Evolutionary conservation across 2,888 invertebrate species (phyloP).

Genomic region (Teleiodes luculella): DNA sequence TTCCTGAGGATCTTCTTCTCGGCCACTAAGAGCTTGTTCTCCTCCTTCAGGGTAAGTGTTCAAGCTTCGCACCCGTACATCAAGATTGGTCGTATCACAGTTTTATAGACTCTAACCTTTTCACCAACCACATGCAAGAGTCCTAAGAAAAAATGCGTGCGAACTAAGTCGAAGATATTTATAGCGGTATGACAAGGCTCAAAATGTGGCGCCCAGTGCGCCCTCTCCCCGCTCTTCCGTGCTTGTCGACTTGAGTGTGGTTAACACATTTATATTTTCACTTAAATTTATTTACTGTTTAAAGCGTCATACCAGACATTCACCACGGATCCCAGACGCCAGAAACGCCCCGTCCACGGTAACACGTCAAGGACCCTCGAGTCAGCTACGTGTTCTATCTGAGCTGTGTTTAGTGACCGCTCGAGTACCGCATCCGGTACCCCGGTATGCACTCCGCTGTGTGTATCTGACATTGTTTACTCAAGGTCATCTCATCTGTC

Average conservation of each 20-base stretch:
- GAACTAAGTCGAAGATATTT: no score
- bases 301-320: no score
- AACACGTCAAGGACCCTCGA: slow-evolving; percentile 57
- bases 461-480: no score
- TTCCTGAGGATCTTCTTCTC: background rate
- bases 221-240: no score
- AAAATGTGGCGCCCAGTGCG: no score
- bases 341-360: slow-evolving; percentile 28
- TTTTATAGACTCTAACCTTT: background rate
- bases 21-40: background rate
- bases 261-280: no score
- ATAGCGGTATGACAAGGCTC: no score
- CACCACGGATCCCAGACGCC: background rate
- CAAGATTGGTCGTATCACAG: background rate
- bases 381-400: slow-evolving; percentile 61
- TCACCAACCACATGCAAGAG: no score
- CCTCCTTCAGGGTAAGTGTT: background rate
- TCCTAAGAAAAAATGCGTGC: no score
- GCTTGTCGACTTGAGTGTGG: no score
- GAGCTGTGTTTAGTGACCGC: slow-evolving; percentile 42
- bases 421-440: slow-evolving; percentile 38
- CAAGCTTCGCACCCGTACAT: background rate
- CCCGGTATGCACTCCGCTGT: slow-evolving; percentile 11
- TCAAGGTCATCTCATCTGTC: no score
- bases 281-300: no score